Percentiles rank a stretch among this genome's conserved stretches.
Evolutionary conservation across 1,140 invertebrate species (phyloP).

Genomic region (Anthonomus grandis): DNA sequence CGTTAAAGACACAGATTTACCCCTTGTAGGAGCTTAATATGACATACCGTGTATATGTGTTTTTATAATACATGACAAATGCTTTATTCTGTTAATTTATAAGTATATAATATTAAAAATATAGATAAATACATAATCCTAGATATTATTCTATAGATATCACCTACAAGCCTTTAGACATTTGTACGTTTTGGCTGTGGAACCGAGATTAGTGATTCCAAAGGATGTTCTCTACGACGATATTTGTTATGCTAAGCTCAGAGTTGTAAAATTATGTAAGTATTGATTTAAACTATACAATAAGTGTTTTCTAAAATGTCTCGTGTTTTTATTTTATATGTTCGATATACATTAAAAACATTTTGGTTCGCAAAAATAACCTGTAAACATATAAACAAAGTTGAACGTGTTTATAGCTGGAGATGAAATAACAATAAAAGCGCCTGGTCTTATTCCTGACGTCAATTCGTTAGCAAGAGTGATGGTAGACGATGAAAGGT

Average conservation of each 20-base stretch:
- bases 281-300: neutral
- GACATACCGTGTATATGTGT: too few species aligned
- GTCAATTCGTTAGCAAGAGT: constrained; percentile 72
- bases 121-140: neutral
- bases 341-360: neutral
- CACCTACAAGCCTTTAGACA: constrained; percentile 94
- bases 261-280: constrained; percentile 54
- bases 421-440: constrained; percentile 53
- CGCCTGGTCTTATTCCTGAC: constrained; percentile 85
- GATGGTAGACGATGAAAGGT: constrained; percentile 75
- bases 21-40: too few species aligned
- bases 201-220: constrained; percentile 83
- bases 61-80: too few species aligned
- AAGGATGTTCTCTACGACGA: constrained; percentile 77
- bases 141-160: constrained; percentile 68
- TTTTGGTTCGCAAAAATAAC: neutral
- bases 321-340: neutral
- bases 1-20: too few species aligned
- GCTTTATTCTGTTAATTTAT: too few species aligned
- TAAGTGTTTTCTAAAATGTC: too few species aligned
- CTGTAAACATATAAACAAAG: neutral
- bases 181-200: constrained; percentile 89
- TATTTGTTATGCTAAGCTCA: constrained; percentile 77
- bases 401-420: constrained; percentile 4
- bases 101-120: neutral